Evolutionary conservation across 64 coral and sea anemone genomes (phyloP), one percentile per base, ranked within the genome.

Genomic region (Pachyseris speciosa): DNA sequence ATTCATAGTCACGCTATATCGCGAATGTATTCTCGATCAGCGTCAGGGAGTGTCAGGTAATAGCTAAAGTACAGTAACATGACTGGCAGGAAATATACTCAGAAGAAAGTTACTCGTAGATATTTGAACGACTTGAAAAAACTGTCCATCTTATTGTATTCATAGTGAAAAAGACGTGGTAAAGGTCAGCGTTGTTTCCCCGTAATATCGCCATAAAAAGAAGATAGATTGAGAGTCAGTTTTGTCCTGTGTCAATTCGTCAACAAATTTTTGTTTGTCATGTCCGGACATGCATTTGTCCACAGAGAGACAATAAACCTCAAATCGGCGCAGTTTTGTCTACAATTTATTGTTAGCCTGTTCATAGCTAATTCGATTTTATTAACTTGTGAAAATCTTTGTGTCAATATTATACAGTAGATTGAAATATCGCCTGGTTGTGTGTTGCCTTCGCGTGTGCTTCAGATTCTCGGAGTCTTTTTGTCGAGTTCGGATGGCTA

Each of bases 371-470:
- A 81, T 53, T 81, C 52, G 55, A 61, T 81, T 81, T 81, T 81
- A 81, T 81, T 31, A 76, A 51, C 37, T 75, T 60, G 77, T 61
- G 29, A 61, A 81, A 38, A 61, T 41, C 51, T 81, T 42, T 40
- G n/a, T 81, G 53, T 81, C 77, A 81, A 81, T 81, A 81, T 81
- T 81, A 33, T 61, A 61, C 20, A 4, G 33, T 37, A 58, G 30
- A 37, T 41, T 81, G 36, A 41, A 81, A 63, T 81, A 81, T 81
- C 51, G 77, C 33, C 37, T 40, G 77, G 37, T 27, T 60, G 51
- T 20, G 3, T 81, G 77, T 81, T 81, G 50, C 52, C 33, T 81
- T 81, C 27, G 25, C 32, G 34, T 39, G 50, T 81, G n/a, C n/a
- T n/a, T n/a, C n/a, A n/a, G n/a, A n/a, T n/a, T n/a, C n/a, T n/a